These are phyloP conservation scores for Trichoplusia ni DNA, from an alignment of 1,140 invertebrate genomes.

Conservation along the genomic window DNA sequence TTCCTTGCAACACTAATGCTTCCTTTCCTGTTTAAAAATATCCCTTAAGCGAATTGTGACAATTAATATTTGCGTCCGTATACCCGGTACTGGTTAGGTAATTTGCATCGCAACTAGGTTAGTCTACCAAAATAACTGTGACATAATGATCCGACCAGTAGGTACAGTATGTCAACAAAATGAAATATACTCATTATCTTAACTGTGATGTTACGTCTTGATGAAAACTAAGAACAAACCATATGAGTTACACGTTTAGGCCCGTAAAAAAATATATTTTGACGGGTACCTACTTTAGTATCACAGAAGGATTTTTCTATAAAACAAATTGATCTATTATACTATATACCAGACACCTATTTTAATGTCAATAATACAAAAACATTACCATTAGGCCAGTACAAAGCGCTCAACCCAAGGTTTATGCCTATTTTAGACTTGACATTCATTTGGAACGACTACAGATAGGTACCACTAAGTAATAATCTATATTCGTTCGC, in stretches of 20 bases:
- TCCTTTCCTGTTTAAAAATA: slow-evolving; percentile 3
- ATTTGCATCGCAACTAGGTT: slow-evolving; percentile 27
- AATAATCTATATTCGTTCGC: background rate
- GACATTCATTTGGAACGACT: background rate
- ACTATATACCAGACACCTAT: no score
- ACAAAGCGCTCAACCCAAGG: slow-evolving; percentile 6
- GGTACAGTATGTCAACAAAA: background rate
- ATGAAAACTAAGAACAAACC: background rate
- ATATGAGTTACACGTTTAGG: no score
- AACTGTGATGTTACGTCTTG: background rate
- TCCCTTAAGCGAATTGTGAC: background rate
- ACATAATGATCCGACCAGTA: slow-evolving; percentile 38
- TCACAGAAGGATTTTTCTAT: no score
- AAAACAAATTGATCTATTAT: no score
- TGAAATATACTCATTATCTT: background rate
- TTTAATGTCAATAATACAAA: no score
- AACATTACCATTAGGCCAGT: no score
- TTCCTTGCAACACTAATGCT: slow-evolving; percentile 9
- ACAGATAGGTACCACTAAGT: background rate
- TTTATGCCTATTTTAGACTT: slow-evolving; percentile 7
- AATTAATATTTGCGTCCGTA: background rate
- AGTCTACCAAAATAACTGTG: slow-evolving; percentile 46
- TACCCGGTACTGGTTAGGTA: background rate
- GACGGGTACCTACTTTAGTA: no score
- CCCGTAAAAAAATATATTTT: no score